These are phyloP conservation scores for Brachypodius melanocephalos DNA, from an alignment of 2,113 vertebrate species.

Conservation along the genomic window DNA sequence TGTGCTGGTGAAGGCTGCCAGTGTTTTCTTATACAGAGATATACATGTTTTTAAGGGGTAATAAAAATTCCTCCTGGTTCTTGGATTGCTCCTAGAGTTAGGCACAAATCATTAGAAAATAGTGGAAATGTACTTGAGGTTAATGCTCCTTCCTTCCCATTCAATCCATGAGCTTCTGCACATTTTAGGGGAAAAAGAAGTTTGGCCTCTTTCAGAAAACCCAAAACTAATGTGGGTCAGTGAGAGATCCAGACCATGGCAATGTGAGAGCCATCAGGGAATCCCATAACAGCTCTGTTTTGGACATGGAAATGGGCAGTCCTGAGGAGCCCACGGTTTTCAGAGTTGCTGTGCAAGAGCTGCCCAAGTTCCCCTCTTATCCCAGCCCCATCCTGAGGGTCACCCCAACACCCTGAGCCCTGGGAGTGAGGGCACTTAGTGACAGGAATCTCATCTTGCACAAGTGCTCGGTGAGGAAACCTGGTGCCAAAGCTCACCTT, in stretches of 20 bases:
- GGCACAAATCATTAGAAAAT: not conserved
- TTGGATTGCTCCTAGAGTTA: not conserved
- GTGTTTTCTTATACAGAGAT: not conserved
- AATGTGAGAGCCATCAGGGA: not conserved
- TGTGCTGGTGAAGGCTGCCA: not conserved
- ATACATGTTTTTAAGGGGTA: not conserved
- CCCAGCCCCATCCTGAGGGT: fast-evolving
- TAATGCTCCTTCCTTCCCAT: not conserved
- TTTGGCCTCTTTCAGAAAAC: not conserved
- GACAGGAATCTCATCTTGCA: not conserved
- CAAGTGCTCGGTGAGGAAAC: not conserved
- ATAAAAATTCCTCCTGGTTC: not conserved
- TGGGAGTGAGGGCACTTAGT: not conserved
- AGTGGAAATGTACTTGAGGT: not conserved
- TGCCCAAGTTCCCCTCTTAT: not conserved
- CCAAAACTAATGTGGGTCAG: not conserved
- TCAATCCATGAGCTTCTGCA: not conserved
- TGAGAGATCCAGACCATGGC: not conserved
- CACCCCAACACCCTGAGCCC: not conserved
- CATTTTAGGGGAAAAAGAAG: not conserved
- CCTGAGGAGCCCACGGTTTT: not conserved
- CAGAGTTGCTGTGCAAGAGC: not conserved
- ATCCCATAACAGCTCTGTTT: not conserved
- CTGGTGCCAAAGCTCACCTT: fast-evolving
- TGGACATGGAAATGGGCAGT: not conserved